These are phyloP conservation scores for Norana najaformis DNA, from an alignment of 2,888 invertebrate species.

Conservation along the genomic window DNA sequence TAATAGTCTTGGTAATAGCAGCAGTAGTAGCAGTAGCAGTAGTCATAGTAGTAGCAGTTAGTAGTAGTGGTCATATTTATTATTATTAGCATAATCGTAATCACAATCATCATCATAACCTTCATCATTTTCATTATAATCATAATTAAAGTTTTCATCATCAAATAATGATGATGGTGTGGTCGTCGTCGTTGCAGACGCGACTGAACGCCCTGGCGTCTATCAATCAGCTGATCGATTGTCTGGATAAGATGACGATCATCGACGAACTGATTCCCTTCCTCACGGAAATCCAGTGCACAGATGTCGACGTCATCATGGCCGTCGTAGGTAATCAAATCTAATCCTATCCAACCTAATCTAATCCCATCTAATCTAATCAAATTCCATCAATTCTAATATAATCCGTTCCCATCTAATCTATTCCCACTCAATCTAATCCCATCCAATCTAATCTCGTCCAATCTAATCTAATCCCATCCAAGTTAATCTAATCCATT, in stretches of 20 bases:
- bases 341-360: background rate
- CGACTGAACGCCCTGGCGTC: slow-evolving; percentile 62
- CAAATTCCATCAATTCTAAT: background rate
- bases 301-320: slow-evolving; percentile 84
- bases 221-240: slow-evolving; percentile 77
- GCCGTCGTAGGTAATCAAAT: slow-evolving; percentile 79
- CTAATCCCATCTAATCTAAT: too few species aligned
- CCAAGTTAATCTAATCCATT: too few species aligned
- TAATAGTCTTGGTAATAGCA: too few species aligned
- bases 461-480: background rate
- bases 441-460: background rate
- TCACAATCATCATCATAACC: too few species aligned
- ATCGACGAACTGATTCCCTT: slow-evolving; percentile 88
- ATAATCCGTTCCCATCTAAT: background rate
- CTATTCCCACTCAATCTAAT: background rate
- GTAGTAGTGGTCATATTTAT: too few species aligned
- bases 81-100: too few species aligned
- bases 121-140: too few species aligned
- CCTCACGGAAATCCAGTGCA: slow-evolving; percentile 80
- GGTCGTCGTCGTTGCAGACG: slow-evolving; percentile 53
- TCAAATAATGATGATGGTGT: background rate
- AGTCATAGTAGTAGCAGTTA: too few species aligned
- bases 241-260: slow-evolving; percentile 83
- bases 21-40: too few species aligned
- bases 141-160: too few species aligned